Evolutionary conservation across 2,113 vertebrate genomes (phyloP).

Genomic region (Pseudorhombus dupliciocellatus): DNA sequence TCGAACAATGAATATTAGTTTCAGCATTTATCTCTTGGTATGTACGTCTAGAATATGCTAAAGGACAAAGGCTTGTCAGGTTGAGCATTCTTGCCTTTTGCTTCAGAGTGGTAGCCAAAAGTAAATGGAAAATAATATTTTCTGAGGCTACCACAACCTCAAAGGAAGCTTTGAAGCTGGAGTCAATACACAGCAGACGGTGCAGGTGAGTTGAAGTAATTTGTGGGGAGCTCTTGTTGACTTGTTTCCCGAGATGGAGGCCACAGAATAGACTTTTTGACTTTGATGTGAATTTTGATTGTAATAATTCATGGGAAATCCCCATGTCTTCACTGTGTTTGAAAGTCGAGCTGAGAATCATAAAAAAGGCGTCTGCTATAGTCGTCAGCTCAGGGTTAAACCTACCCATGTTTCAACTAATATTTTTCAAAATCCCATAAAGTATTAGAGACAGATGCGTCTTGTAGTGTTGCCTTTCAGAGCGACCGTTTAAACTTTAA

Average conservation of each 20-base stretch:
- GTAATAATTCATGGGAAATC: neutral
- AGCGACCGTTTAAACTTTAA: too few relatives aligned
- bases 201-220: neutral
- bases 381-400: too few relatives aligned
- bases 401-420: too few relatives aligned
- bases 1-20: too few relatives aligned
- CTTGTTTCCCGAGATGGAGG: neutral
- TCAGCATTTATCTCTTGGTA: too few relatives aligned
- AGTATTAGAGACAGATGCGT: too few relatives aligned
- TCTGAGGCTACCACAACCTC: neutral
- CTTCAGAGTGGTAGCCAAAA: neutral
- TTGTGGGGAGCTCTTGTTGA: neutral
- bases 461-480: too few relatives aligned
- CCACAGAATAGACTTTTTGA: neutral
- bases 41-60: too few relatives aligned
- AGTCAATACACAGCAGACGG: neutral
- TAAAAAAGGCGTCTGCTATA: too few relatives aligned
- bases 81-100: neutral
- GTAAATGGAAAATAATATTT: neutral
- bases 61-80: neutral
- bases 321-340: neutral
- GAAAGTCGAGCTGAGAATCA: neutral
- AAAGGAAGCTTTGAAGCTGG: neutral
- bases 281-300: neutral
- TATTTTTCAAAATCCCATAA: too few relatives aligned